These are phyloP conservation scores for Albula glossodonta DNA, from an alignment of 2,113 vertebrate species.

Conservation along the genomic window DNA sequence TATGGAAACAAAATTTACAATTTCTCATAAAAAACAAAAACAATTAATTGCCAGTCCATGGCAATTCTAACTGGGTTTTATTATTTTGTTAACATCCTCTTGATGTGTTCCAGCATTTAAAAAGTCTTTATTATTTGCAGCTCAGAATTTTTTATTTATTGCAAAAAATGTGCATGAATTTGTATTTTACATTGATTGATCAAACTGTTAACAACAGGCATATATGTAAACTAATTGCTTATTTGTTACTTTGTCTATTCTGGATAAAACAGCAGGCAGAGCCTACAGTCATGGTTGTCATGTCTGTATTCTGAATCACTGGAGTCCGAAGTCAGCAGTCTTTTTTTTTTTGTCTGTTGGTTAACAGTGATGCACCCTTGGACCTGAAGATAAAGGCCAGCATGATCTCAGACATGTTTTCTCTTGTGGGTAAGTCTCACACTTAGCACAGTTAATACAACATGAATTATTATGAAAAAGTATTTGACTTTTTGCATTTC, in stretches of 20 bases:
- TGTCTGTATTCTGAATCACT: neutral
- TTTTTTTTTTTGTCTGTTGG: conserved; percentile 37
- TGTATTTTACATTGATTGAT: neutral
- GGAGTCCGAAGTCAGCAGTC: neutral
- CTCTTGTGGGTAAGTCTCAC: conserved; percentile 88
- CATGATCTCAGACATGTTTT: conserved; percentile 98
- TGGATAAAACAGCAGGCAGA: neutral
- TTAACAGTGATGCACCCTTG: conserved; percentile 87
- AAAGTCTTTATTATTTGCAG: conserved; percentile 18
- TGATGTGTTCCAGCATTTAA: conserved; percentile 15
- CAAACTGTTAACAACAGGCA: neutral
- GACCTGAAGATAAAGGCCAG: conserved; percentile 99
- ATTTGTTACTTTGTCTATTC: neutral
- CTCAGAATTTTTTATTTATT: conserved; percentile 23
- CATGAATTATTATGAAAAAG: neutral
- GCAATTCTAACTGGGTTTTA: conserved; percentile 20
- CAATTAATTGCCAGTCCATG: conserved; percentile 22
- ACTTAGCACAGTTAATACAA: neutral
- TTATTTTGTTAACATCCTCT: conserved; percentile 20
- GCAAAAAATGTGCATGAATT: conserved; percentile 1
- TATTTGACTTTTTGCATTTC: too few relatives aligned
- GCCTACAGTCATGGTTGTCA: neutral
- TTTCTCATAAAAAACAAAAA: conserved; percentile 25
- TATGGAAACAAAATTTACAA: conserved; percentile 27
- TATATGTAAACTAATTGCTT: neutral